phyloP scores from a whole-genome alignment of 2,888 invertebrate genomes.

The Tinea trinotella region DNA sequence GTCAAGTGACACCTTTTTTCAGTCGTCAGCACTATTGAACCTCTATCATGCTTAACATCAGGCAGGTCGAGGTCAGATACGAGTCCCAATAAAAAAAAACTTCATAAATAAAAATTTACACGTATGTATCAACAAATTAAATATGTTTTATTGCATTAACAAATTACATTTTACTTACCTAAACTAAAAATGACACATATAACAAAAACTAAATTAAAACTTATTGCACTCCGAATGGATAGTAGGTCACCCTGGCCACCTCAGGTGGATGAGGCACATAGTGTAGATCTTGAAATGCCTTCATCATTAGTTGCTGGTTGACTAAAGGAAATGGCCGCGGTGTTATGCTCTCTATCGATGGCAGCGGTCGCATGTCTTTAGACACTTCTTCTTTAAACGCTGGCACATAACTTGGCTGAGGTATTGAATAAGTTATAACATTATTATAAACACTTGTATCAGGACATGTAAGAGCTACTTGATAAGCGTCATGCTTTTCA shows the following conservation, averaged over 20 bases:
- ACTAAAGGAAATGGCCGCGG: conserved; percentile 58
- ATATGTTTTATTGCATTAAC: conserved; percentile 4
- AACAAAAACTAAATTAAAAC: conserved; percentile 38
- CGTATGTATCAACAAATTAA: background rate
- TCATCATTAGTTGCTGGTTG: conserved; percentile 67
- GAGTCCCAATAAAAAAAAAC: too few species aligned
- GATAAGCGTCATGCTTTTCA: conserved; percentile 43
- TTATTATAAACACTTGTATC: conserved; percentile 61
- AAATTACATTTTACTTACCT: background rate
- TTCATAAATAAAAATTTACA: conserved; percentile 15
- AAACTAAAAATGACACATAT: background rate
- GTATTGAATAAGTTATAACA: conserved; percentile 52
- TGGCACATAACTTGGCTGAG: conserved; percentile 46
- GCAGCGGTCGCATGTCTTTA: conserved; percentile 52
- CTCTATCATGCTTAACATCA: too few species aligned
- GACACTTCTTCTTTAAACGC: conserved; percentile 49
- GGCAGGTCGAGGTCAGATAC: too few species aligned
- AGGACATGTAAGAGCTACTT: conserved; percentile 45
- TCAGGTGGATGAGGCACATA: conserved; percentile 48
- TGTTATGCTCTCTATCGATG: conserved; percentile 64
- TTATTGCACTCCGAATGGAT: conserved; percentile 47
- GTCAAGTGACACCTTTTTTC: too few species aligned
- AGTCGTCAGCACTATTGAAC: too few species aligned
- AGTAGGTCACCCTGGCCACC: conserved; percentile 58
- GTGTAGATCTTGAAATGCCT: conserved; percentile 61